Evolutionary conservation across 1,140 invertebrate species (phyloP).

Genomic region (Phenacoccus solenopsis): DNA sequence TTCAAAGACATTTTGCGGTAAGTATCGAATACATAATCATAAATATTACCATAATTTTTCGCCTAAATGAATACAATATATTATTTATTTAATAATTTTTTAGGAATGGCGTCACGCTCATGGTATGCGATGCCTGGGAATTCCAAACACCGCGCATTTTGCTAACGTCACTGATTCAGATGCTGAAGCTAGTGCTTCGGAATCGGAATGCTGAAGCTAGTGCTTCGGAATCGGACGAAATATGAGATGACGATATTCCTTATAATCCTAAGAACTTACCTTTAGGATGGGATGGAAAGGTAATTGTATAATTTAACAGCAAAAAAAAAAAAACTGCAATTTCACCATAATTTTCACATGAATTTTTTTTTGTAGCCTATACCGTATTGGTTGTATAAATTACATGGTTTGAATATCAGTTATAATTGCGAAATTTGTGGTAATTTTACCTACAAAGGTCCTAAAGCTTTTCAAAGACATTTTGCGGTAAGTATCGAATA

Average conservation of each 20-base stretch:
- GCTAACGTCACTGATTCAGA: conserved; percentile 98
- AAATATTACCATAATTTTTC: conserved; percentile 10
- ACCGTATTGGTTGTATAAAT: conserved; percentile 98
- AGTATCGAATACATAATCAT: conserved; percentile 27
- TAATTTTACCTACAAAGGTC: conserved; percentile 98
- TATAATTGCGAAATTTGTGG: conserved; percentile 99
- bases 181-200: too few relatives aligned
- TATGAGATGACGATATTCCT: conserved; percentile 85
- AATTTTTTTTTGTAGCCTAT: conserved; percentile 54
- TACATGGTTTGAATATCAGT: conserved; percentile 97
- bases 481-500: conserved; percentile 58
- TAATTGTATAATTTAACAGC: conserved; percentile 29
- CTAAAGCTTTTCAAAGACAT: conserved; percentile 98
- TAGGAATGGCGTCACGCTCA: conserved; percentile 98
- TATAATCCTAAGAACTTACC: conserved; percentile 99
- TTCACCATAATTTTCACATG: conserved; percentile 15
- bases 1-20: conserved; percentile 94
- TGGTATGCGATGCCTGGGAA: conserved; percentile 96
- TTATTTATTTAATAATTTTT: conserved; percentile 23
- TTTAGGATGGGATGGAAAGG: conserved; percentile 98
- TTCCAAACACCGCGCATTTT: conserved; percentile 99
- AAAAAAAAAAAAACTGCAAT: conserved; percentile 26
- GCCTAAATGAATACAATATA: background rate
- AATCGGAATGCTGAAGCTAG: conserved; percentile 63
- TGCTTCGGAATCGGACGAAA: conserved; percentile 70